These are phyloP conservation scores for Ormyrus nitidulus DNA, from an alignment of 2,888 invertebrate genomes.

Conservation along the genomic window DNA sequence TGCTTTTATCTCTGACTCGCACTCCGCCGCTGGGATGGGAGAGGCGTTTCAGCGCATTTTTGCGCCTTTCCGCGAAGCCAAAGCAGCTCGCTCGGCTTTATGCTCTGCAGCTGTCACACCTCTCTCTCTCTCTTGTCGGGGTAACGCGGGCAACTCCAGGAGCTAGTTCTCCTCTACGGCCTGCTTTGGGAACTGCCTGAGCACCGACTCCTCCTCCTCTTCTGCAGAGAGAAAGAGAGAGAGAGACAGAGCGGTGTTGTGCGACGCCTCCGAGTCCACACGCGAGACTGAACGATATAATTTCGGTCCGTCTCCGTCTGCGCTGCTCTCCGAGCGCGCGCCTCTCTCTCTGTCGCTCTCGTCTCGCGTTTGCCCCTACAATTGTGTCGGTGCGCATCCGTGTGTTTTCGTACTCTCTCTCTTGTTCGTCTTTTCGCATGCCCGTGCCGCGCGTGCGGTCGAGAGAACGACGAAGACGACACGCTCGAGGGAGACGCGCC, in stretches of 20 bases:
- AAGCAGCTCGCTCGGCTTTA: neutral
- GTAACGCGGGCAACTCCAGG: slow-evolving; percentile 13
- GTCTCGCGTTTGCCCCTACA: neutral
- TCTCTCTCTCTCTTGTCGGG: neutral
- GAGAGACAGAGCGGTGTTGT: slow-evolving; percentile 9
- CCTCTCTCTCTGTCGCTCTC: neutral
- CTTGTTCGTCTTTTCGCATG: neutral
- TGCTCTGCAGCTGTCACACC: slow-evolving; percentile 7
- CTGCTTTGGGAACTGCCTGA: neutral
- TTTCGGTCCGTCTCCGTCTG: neutral
- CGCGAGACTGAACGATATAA: slow-evolving; percentile 6
- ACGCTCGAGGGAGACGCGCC: neutral
- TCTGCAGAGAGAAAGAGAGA: slow-evolving; percentile 1
- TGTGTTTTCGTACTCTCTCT: neutral
- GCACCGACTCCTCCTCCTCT: neutral
- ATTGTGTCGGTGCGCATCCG: too few relatives aligned
- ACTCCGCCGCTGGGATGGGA: too few relatives aligned
- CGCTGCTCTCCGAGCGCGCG: neutral
- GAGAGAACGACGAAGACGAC: too few relatives aligned
- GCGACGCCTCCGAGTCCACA: slow-evolving; percentile 28
- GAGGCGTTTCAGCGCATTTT: slow-evolving; percentile 12
- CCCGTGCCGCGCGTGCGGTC: neutral
- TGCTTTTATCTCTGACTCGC: neutral
- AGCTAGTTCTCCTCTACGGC: slow-evolving; percentile 24
- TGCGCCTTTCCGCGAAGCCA: neutral